Conservation (phyloP, 2,888 invertebrate species). For the Eupelmus urozonus region DNA sequence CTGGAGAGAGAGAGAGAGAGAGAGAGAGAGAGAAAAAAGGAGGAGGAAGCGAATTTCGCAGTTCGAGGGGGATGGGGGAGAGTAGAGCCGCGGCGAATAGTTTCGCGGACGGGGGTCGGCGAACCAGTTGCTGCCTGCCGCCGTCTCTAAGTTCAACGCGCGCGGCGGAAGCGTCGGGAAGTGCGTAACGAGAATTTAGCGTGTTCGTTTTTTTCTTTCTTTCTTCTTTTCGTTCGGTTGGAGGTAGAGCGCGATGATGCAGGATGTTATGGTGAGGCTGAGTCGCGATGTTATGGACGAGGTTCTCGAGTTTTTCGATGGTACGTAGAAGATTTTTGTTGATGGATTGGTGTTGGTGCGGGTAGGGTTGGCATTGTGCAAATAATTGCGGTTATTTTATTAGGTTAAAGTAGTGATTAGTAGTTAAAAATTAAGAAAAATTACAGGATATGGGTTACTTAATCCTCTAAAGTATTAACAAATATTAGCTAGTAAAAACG, state of each 20-base stretch:
- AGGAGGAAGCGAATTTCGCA: slow-evolving; percentile 23
- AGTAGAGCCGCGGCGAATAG: background rate
- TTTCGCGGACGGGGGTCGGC: background rate
- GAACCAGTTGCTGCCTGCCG: background rate
- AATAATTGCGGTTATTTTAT: too few species aligned
- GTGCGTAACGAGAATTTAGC: slow-evolving; percentile 28
- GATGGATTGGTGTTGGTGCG: too few species aligned
- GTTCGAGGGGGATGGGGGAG: background rate
- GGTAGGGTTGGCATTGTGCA: too few species aligned
- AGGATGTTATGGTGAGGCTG: background rate
- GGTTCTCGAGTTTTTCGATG: background rate
- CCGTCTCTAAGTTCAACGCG: background rate
- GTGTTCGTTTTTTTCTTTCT: background rate
- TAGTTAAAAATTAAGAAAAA: too few species aligned
- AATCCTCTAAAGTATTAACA: too few species aligned
- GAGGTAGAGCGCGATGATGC: background rate
- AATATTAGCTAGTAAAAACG: too few species aligned
- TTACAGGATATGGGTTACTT: too few species aligned
- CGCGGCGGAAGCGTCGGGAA: background rate
- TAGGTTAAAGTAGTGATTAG: too few species aligned
- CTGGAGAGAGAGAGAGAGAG: background rate
- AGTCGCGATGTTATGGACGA: background rate
- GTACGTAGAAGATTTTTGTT: background rate
- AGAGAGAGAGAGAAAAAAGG: background rate
- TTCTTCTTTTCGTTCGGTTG: background rate